These are phyloP conservation scores for Solenopsis invicta DNA, from an alignment of 1,140 invertebrate genomes.

Conservation along the genomic window DNA sequence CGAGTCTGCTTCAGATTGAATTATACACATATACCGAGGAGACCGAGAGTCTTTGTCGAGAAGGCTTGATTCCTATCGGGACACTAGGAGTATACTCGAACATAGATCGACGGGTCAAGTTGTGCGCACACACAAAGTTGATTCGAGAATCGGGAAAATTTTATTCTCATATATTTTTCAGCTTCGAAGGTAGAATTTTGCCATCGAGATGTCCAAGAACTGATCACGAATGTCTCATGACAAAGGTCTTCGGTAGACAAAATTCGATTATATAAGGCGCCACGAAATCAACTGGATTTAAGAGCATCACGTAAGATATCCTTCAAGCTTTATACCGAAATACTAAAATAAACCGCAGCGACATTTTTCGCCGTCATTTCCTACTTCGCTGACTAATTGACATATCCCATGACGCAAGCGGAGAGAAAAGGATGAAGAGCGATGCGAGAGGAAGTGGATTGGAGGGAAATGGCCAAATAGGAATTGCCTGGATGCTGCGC, in stretches of 20 bases:
- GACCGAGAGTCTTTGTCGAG: slow-evolving; percentile 28
- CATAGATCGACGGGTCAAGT: slow-evolving; percentile 6
- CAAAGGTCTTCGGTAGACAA: background rate
- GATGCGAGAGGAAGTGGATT: slow-evolving; percentile 16
- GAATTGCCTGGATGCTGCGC: slow-evolving; percentile 51
- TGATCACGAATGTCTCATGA: background rate
- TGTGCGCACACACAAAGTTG: slow-evolving; percentile 6
- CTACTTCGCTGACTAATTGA: slow-evolving; percentile 31
- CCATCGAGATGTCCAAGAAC: background rate
- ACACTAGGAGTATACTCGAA: background rate
- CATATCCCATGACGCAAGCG: slow-evolving; percentile 23
- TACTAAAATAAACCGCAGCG: background rate
- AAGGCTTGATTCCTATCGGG: slow-evolving; percentile 32
- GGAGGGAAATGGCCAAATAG: slow-evolving; percentile 35
- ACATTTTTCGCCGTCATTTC: slow-evolving; percentile 17
- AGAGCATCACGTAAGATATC: background rate
- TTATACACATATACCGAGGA: slow-evolving; percentile 20
- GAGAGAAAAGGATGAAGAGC: slow-evolving; percentile 10
- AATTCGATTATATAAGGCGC: background rate
- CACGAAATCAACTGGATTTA: background rate
- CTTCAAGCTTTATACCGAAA: background rate
- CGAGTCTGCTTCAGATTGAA: slow-evolving; percentile 9
- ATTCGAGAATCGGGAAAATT: slow-evolving; percentile 15
- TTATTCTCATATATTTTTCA: slow-evolving; percentile 5
- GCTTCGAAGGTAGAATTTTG: background rate